These are phyloP conservation scores for Megaceryle maxima DNA, from an alignment of 2,113 vertebrate species.

Conservation along the genomic window DNA sequence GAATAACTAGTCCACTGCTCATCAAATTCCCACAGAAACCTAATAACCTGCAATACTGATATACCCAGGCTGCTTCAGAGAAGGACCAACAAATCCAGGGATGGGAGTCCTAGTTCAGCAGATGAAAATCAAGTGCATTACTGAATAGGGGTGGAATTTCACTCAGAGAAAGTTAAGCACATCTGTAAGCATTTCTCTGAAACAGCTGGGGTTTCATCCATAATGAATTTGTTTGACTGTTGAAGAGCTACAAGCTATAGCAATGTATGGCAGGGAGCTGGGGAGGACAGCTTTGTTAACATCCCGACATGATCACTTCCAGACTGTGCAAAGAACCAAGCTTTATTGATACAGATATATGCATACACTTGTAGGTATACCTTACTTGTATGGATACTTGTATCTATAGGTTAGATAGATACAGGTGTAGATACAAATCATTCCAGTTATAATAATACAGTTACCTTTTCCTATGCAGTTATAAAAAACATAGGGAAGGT, in stretches of 20 bases:
- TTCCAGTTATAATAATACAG: background rate
- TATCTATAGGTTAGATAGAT: background rate
- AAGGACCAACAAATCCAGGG: background rate
- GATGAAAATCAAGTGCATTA: background rate
- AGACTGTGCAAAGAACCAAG: background rate
- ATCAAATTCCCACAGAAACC: background rate
- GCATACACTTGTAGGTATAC: background rate
- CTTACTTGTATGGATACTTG: background rate
- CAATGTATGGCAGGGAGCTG: background rate
- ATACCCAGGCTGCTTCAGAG: background rate
- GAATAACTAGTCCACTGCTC: background rate
- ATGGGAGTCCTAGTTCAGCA: background rate
- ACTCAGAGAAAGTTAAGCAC: background rate
- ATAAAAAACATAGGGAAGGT: background rate
- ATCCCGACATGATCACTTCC: background rate
- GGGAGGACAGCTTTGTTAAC: background rate
- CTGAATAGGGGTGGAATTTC: background rate
- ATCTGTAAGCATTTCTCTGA: background rate
- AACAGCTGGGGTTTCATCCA: background rate
- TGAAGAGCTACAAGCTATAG: background rate
- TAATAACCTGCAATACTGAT: background rate
- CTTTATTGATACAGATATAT: background rate
- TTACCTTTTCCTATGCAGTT: background rate
- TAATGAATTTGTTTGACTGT: background rate
- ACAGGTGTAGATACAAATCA: background rate